phyloP scores from a whole-genome alignment of 2,113 vertebrate genomes.

The Syngnathoides biaculeatus region DNA sequence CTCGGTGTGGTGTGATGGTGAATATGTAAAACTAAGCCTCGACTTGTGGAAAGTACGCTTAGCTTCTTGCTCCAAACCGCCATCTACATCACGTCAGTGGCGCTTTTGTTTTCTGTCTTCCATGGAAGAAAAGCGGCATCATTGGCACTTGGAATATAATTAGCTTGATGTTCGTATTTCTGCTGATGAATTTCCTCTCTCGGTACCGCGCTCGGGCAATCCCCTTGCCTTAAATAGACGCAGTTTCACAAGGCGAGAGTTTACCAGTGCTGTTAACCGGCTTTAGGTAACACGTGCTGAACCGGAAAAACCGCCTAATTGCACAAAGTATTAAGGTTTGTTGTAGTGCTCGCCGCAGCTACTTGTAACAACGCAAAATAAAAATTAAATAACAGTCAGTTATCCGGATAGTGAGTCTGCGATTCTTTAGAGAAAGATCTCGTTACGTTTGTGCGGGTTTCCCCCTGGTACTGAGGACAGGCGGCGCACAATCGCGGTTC shows the following conservation, averaged over 20 bases:
- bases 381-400: not conserved
- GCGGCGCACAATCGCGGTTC: not conserved
- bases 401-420: not conserved
- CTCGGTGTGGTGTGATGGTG: too few species aligned
- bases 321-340: not conserved
- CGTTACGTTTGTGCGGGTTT: too few species aligned
- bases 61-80: too few species aligned
- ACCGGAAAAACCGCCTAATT: slow-evolving; percentile 13
- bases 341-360: not conserved
- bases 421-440: not conserved
- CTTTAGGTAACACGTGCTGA: not conserved
- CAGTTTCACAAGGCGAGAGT: not conserved
- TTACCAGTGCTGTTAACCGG: not conserved
- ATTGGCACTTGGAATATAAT: not conserved
- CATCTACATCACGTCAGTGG: too few species aligned
- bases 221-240: not conserved
- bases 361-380: not conserved
- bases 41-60: too few species aligned
- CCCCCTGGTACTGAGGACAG: too few species aligned
- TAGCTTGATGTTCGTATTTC: not conserved
- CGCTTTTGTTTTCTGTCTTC: not conserved
- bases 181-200: not conserved
- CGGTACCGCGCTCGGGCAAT: not conserved
- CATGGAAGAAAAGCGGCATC: not conserved
- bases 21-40: too few species aligned